Conservation (phyloP, 37 sponge, comb jelly and placozoan genomes). For the Spongilla lacustris region DNA sequence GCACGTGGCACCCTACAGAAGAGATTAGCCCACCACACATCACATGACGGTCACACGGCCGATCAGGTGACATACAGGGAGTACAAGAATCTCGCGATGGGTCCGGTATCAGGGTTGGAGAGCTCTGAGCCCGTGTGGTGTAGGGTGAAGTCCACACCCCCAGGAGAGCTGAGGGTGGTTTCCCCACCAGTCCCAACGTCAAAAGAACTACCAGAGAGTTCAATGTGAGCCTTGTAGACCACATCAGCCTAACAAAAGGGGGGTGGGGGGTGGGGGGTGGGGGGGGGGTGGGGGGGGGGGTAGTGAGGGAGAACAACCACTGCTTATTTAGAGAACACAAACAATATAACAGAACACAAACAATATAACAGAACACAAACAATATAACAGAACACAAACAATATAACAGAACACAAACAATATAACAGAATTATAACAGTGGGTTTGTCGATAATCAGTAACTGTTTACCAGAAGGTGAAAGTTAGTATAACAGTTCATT, state of each 20-base stretch:
- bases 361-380: no score
- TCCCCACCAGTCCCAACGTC: conserved; percentile 60
- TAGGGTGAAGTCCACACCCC: conserved; percentile 67
- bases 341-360: no score
- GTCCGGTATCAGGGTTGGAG: conserved; percentile 54
- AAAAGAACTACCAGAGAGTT: conserved; percentile 45
- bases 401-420: no score
- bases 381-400: no score
- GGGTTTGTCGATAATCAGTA: no score
- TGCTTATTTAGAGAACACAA: no score
- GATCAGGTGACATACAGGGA: conserved; percentile 38
- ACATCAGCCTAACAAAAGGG: conserved; percentile 46
- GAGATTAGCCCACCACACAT: neutral
- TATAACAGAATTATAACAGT: no score
- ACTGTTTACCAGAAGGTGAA: no score
- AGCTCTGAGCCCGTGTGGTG: conserved; percentile 34
- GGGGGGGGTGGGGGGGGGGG: neutral
- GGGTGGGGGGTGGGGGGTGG: neutral
- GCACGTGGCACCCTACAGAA: neutral
- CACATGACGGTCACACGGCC: neutral
- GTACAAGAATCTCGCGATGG: conserved; percentile 63
- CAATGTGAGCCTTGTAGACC: conserved; percentile 55
- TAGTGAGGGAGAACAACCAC: neutral
- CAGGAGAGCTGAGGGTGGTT: conserved; percentile 36
- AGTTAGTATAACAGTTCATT: no score